Evolutionary conservation across 1,140 invertebrate genomes (phyloP).

Genomic region (Spodoptera frugiperda): DNA sequence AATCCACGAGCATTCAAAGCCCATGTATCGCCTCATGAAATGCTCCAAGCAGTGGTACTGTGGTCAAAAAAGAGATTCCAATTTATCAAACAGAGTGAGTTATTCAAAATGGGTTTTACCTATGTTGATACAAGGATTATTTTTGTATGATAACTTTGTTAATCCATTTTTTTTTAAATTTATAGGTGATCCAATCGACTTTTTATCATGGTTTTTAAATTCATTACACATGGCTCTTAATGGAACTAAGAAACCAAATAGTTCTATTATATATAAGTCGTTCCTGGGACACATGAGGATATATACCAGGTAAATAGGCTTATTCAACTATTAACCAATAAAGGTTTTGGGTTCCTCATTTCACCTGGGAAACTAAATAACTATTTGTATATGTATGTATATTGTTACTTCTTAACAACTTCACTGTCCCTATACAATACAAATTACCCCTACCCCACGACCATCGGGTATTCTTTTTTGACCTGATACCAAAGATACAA

Average conservation of each 20-base stretch:
- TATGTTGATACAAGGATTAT: too few species aligned
- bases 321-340: too few species aligned
- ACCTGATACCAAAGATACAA: too few species aligned
- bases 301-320: constrained; percentile 88
- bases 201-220: constrained; percentile 98
- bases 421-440: too few species aligned
- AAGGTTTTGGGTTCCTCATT: neutral
- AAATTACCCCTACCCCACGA: too few species aligned
- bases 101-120: neutral
- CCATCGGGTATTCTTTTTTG: too few species aligned
- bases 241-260: constrained; percentile 93
- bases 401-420: too few species aligned
- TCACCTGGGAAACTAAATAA: neutral
- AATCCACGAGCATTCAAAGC: constrained; percentile 99
- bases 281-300: constrained; percentile 98
- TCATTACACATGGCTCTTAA: constrained; percentile 96
- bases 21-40: constrained; percentile 99
- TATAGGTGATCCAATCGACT: constrained; percentile 97
- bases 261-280: constrained; percentile 97
- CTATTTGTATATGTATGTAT: too few species aligned
- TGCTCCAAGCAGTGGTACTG: constrained; percentile 99
- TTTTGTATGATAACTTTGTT: too few species aligned
- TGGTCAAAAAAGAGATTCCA: constrained; percentile 99
- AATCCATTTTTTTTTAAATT: constrained; percentile 56
- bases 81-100: constrained; percentile 97